phyloP scores from a whole-genome alignment of 2,113 vertebrate genomes.

The Eleginops maclovinus region DNA sequence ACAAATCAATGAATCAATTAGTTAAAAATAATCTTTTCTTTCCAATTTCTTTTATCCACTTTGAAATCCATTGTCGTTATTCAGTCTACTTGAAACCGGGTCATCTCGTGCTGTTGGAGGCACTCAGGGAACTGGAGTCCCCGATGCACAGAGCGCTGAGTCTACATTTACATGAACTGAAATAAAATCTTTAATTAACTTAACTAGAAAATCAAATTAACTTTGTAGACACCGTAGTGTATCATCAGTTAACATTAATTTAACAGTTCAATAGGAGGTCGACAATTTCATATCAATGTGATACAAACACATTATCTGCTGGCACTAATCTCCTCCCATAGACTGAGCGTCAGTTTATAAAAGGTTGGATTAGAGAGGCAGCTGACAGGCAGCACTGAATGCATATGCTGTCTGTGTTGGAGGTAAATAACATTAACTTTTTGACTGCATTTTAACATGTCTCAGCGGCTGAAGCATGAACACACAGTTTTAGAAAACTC shows the following conservation, averaged over 20 bases:
- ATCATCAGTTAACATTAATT: slow-evolving; percentile 21
- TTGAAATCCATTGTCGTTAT: slow-evolving; percentile 11
- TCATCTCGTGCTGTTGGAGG: neutral
- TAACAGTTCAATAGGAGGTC: slow-evolving; percentile 25
- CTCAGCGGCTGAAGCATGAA: neutral
- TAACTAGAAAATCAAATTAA: slow-evolving; percentile 16
- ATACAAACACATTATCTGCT: slow-evolving; percentile 37
- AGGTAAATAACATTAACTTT: neutral
- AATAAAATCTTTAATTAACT: slow-evolving; percentile 23
- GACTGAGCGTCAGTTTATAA: slow-evolving; percentile 27
- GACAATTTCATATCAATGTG: slow-evolving; percentile 41
- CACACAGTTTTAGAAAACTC: neutral
- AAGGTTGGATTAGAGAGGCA: slow-evolving; percentile 55
- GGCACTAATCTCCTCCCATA: slow-evolving; percentile 48
- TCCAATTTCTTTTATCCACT: neutral
- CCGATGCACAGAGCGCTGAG: slow-evolving; percentile 1
- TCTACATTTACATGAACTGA: slow-evolving; percentile 20
- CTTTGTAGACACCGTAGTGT: neutral
- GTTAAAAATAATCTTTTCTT: slow-evolving; percentile 3
- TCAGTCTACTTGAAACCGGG: slow-evolving; percentile 7
- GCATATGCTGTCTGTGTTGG: neutral
- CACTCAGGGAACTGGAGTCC: slow-evolving; percentile 25
- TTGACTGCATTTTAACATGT: neutral
- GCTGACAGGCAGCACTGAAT: slow-evolving; percentile 28
- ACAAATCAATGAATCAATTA: too few species aligned